These are phyloP conservation scores for Taphrorychus bicolor DNA, from an alignment of 2,888 invertebrate genomes.

Conservation along the genomic window DNA sequence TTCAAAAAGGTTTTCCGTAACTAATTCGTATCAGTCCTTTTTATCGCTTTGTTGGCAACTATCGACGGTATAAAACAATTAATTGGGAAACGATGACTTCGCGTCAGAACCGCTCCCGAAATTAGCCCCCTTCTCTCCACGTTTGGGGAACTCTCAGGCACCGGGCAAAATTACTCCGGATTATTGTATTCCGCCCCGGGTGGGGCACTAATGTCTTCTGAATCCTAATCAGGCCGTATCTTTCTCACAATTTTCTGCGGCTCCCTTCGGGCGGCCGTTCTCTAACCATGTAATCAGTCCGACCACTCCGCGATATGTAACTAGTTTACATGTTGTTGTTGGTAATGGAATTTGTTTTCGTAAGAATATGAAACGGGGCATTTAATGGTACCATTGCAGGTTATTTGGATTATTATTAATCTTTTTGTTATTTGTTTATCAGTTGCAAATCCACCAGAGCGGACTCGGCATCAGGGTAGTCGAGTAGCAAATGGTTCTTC, in stretches of 20 bases:
- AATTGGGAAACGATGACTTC: slow-evolving; percentile 3
- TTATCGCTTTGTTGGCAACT: background rate
- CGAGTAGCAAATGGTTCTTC: no score
- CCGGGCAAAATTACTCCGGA: slow-evolving; percentile 13
- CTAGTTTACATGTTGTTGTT: background rate
- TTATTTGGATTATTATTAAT: no score
- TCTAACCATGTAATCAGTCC: slow-evolving; percentile 17
- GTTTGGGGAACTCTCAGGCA: background rate
- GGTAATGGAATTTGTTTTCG: no score
- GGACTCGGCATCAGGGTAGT: no score
- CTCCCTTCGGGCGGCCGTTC: slow-evolving; percentile 23
- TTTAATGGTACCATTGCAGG: no score
- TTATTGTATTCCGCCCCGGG: slow-evolving; percentile 40
- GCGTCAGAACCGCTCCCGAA: background rate
- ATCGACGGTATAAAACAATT: background rate
- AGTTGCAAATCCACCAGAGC: no score
- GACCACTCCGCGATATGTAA: background rate
- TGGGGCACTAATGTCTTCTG: slow-evolving; percentile 47
- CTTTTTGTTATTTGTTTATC: no score
- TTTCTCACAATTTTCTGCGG: slow-evolving; percentile 42
- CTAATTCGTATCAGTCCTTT: background rate
- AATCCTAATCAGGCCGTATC: slow-evolving; percentile 47
- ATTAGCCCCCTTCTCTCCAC: slow-evolving; percentile 8
- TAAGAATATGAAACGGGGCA: no score
- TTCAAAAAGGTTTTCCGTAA: background rate